Percentiles rank a stretch among this genome's conserved stretches.
These are phyloP conservation scores for Nemapogon koenigi DNA, from an alignment of 2,888 invertebrate species.

Conservation along the genomic window DNA sequence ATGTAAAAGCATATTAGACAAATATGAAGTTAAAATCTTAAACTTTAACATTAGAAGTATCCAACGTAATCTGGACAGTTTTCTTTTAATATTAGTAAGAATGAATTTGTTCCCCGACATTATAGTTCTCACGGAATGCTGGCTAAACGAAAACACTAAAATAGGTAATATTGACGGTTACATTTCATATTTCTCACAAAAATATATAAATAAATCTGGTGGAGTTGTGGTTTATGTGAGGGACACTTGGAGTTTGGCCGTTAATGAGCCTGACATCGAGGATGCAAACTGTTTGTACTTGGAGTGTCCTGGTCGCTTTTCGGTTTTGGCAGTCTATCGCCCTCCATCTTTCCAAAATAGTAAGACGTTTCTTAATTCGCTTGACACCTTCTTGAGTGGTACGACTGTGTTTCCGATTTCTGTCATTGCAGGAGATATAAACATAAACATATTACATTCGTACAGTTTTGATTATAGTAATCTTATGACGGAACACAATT, in stretches of 20 bases:
- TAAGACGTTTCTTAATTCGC: no score
- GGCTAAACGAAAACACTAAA: slow-evolving; percentile 3
- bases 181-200: slow-evolving; percentile 5
- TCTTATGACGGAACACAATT: no score
- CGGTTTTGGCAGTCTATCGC: no score
- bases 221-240: slow-evolving; percentile 15
- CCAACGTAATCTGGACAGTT: slow-evolving; percentile 6
- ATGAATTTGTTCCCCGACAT: slow-evolving; percentile 1
- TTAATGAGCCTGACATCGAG: slow-evolving; percentile 11
- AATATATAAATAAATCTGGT: slow-evolving; percentile 14
- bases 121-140: slow-evolving; percentile 9
- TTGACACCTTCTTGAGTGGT: no score
- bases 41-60: slow-evolving; percentile 9
- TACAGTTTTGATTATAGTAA: no score
- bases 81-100: background rate
- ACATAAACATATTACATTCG: no score
- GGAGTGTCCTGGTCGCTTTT: background rate
- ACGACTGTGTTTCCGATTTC: no score
- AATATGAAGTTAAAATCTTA: slow-evolving; percentile 12
- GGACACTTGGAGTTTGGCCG: slow-evolving; percentile 9
- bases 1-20: background rate
- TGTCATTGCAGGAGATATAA: no score
- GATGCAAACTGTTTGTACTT: slow-evolving; percentile 14
- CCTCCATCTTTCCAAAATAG: no score
- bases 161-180: slow-evolving; percentile 13